phyloP scores from a whole-genome alignment of 2,797 vertebrate species.

The Danio choprae region DNA sequence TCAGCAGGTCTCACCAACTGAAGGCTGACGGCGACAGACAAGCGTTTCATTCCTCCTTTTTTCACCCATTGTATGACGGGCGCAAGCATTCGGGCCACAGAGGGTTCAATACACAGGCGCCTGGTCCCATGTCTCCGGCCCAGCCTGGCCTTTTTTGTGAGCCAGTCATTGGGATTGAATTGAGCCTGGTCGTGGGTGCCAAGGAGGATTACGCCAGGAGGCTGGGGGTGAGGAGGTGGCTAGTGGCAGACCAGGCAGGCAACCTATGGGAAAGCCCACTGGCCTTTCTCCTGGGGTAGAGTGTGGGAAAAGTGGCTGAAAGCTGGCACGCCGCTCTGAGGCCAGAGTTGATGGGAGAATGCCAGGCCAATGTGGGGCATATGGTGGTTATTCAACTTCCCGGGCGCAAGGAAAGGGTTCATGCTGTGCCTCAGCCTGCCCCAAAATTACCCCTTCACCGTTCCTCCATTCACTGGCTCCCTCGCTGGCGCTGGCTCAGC shows the following conservation, averaged over 20 bases:
- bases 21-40: conserved; percentile 55
- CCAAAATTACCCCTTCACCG: conserved; percentile 33
- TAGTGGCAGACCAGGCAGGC: conserved; percentile 58
- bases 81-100: conserved; percentile 35
- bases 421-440: conserved; percentile 54
- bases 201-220: conserved; percentile 64
- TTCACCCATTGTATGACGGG: conserved; percentile 54
- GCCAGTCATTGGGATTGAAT: conserved; percentile 59
- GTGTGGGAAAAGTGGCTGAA: conserved; percentile 64
- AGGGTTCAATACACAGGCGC: conserved; percentile 51
- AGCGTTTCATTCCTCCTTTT: conserved; percentile 57
- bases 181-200: conserved; percentile 57
- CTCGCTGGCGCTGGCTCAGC: conserved; percentile 46
- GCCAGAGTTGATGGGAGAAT: conserved; percentile 56
- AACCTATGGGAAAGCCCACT: conserved; percentile 63
- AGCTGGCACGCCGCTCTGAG: conserved; percentile 58
- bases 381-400: conserved; percentile 64
- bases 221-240: conserved; percentile 49
- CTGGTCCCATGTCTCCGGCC: conserved; percentile 52
- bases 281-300: conserved; percentile 55
- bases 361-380: conserved; percentile 62
- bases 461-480: not conserved
- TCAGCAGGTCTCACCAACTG: conserved; percentile 40
- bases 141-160: conserved; percentile 55
- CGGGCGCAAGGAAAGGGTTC: conserved; percentile 44